Conservation (phyloP, 2,797 vertebrate species). For the Anguilla obscura region DNA sequence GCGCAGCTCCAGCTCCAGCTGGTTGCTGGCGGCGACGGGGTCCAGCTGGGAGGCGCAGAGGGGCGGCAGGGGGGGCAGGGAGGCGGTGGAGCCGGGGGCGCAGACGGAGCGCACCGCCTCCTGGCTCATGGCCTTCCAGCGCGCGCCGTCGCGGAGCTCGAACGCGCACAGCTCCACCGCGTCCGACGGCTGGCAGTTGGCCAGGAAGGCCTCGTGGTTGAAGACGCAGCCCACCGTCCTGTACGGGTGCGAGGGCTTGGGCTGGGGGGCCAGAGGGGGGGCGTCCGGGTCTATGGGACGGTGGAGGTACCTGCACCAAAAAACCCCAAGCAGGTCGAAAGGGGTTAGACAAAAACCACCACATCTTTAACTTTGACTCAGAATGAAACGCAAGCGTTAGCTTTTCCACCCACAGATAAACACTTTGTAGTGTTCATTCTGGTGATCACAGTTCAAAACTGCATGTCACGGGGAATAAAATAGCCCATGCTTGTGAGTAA, state of each 20-base stretch:
- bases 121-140: slow-evolving; percentile 95
- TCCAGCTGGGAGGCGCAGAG: slow-evolving; percentile 82
- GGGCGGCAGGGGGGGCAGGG: slow-evolving; percentile 82
- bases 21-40: slow-evolving; percentile 81
- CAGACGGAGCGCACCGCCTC: slow-evolving; percentile 93
- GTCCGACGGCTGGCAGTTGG: slow-evolving; percentile 91
- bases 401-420: background rate
- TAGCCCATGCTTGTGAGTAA: background rate
- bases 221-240: slow-evolving; percentile 91
- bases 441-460: background rate
- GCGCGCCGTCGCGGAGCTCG: slow-evolving; percentile 84
- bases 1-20: slow-evolving; percentile 89
- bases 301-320: slow-evolving; percentile 83
- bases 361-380: background rate
- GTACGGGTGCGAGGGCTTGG: slow-evolving; percentile 84
- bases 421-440: background rate
- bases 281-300: slow-evolving; percentile 81
- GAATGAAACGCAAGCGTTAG: background rate
- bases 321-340: background rate
- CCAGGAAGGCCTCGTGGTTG: slow-evolving; percentile 89
- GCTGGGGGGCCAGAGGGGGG: slow-evolving; percentile 78
- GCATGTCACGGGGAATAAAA: background rate
- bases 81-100: slow-evolving; percentile 75
- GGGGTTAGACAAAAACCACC: background rate
- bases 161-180: slow-evolving; percentile 88